phyloP scores from a whole-genome alignment of 35 echinoderm and acorn worm genomes.

The Ophiothrix spiculata region DNA sequence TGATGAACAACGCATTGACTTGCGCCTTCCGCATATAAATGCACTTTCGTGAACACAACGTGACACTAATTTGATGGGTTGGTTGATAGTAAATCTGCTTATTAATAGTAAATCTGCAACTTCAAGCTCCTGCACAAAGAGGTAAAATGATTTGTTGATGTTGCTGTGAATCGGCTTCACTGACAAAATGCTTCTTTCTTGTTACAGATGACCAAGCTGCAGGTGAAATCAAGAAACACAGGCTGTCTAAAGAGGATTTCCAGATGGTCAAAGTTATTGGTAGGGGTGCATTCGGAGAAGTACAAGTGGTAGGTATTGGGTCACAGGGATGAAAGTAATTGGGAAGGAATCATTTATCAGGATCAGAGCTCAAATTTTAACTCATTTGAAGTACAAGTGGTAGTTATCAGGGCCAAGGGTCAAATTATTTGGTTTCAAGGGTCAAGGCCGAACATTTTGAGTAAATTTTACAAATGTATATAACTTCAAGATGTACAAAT shows the following conservation, averaged over 20 bases:
- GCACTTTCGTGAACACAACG: background rate
- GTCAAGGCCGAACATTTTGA: too few relatives aligned
- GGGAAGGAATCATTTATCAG: too few relatives aligned
- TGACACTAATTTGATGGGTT: background rate
- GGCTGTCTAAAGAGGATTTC: conserved; percentile 74
- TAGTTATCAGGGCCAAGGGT: too few relatives aligned
- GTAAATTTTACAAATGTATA: too few relatives aligned
- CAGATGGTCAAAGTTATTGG: conserved; percentile 85
- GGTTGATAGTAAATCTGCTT: background rate
- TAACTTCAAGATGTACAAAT: too few relatives aligned
- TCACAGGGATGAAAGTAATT: too few relatives aligned
- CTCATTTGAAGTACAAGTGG: too few relatives aligned
- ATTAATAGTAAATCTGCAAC: background rate
- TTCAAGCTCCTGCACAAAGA: background rate
- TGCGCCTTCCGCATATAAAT: background rate
- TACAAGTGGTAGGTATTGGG: conserved; percentile 89
- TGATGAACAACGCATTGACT: too few relatives aligned
- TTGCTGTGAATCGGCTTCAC: background rate
- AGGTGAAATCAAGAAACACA: conserved; percentile 46
- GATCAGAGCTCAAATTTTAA: too few relatives aligned
- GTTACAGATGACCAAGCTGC: conserved; percentile 65
- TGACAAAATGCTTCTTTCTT: conserved; percentile 19
- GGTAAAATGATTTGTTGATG: background rate
- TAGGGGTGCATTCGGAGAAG: conserved; percentile 92
- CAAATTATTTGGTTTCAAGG: too few relatives aligned